These are phyloP conservation scores for Percopsis omiscomaycus DNA, from an alignment of 2,797 vertebrate genomes.

Conservation along the genomic window DNA sequence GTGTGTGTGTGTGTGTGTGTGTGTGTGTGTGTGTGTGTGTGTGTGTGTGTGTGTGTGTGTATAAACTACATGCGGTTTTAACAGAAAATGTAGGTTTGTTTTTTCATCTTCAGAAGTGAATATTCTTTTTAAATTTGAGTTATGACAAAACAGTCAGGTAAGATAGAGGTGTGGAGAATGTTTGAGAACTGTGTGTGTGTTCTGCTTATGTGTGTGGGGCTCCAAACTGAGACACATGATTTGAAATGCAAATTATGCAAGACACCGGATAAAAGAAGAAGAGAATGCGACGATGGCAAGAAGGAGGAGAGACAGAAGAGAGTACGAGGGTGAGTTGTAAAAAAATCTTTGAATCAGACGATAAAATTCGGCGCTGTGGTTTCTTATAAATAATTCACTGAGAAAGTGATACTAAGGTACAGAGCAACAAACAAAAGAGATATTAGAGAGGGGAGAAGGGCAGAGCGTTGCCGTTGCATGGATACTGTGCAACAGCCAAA, in stretches of 20 bases:
- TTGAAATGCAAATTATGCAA: constrained; percentile 30
- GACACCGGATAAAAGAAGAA: not conserved
- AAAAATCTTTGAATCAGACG: constrained; percentile 32
- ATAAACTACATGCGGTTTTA: not conserved
- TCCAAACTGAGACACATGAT: constrained; percentile 28
- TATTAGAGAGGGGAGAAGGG: not conserved
- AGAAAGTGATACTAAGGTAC: constrained; percentile 1
- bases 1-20: not conserved
- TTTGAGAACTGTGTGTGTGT: not conserved
- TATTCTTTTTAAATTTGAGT: constrained; percentile 13
- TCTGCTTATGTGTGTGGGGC: not conserved
- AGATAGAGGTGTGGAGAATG: not conserved
- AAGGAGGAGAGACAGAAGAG: not conserved
- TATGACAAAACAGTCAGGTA: not conserved
- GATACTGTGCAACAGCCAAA: constrained; percentile 11
- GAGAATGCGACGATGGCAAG: constrained; percentile 16
- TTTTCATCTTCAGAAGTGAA: constrained; percentile 8
- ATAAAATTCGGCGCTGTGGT: constrained; percentile 35
- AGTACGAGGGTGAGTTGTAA: constrained; percentile 9
- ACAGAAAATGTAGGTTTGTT: not conserved
- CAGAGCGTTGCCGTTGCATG: constrained; percentile 1
- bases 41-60: not conserved
- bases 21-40: constrained; percentile 2
- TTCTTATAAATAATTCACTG: constrained; percentile 48
- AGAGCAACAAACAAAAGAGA: constrained; percentile 28